Percentiles rank a stretch among this genome's conserved stretches.
Evolutionary conservation across 64 coral and sea anemone species (phyloP).

Genomic region (Montipora efflorescens): DNA sequence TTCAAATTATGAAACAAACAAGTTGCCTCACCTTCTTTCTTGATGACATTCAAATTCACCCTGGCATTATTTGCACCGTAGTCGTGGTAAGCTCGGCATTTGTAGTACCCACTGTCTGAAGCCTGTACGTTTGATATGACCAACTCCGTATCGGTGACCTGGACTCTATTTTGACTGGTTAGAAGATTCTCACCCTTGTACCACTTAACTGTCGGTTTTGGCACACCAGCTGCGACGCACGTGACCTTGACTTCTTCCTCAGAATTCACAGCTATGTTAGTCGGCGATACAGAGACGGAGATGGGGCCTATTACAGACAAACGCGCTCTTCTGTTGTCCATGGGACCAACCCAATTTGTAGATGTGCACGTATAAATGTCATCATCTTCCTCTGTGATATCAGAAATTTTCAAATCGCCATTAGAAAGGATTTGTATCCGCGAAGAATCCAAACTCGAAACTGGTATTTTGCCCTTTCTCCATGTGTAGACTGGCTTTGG

Average conservation of each 20-base stretch:
- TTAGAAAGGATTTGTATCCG: constrained; percentile 46
- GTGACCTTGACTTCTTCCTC: constrained; percentile 41
- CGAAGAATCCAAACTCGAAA: constrained; percentile 37
- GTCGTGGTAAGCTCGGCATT: constrained; percentile 58
- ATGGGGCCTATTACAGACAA: constrained; percentile 65
- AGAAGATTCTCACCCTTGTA: constrained; percentile 59
- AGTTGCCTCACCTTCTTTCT: constrained; percentile 55
- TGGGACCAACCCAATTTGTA: constrained; percentile 57
- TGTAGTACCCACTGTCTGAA: constrained; percentile 66
- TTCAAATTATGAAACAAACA: too few species aligned
- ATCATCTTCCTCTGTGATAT: constrained; percentile 43
- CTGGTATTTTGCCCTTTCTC: constrained; percentile 59
- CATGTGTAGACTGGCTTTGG: constrained; percentile 71
- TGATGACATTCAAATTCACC: constrained; percentile 50
- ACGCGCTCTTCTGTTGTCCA: constrained; percentile 17
- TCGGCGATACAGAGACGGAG: constrained; percentile 45
- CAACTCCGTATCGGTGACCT: constrained; percentile 16
- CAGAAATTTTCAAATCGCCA: constrained; percentile 59
- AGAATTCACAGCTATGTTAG: background rate
- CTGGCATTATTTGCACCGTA: constrained; percentile 23
- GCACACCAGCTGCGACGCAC: constrained; percentile 60
- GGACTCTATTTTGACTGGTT: background rate
- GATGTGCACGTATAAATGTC: constrained; percentile 75
- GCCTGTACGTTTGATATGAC: constrained; percentile 24
- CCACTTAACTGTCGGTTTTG: constrained; percentile 74